Evolutionary conservation across 2,888 invertebrate genomes (phyloP).

Genomic region (Drosophila acutilabella): DNA sequence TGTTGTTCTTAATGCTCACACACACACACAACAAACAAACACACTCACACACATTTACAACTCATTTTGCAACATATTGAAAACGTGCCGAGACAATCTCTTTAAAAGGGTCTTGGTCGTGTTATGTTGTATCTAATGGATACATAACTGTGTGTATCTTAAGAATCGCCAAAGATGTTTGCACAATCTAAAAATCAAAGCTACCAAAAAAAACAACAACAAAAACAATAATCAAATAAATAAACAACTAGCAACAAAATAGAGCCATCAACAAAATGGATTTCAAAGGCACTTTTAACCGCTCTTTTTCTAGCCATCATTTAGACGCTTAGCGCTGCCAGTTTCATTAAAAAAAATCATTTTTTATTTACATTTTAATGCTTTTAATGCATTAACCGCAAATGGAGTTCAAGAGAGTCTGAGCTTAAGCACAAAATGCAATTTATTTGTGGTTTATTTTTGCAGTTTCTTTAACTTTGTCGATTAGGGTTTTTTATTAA

Average conservation of each 20-base stretch:
- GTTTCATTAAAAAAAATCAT: conserved; percentile 20
- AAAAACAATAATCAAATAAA: conserved; percentile 33
- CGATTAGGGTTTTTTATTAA: conserved; percentile 34
- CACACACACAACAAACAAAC: conserved; percentile 25
- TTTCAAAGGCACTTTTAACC: conserved; percentile 32
- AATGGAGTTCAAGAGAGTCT: conserved; percentile 64
- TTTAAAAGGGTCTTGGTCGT: conserved; percentile 68
- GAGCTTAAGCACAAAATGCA: conserved; percentile 35
- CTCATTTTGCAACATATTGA: conserved; percentile 71
- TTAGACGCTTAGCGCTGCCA: conserved; percentile 10
- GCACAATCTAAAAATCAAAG: conserved; percentile 36
- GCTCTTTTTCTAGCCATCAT: conserved; percentile 22
- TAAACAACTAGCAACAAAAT: conserved; percentile 23
- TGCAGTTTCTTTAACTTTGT: conserved; percentile 18
- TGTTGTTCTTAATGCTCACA: conserved; percentile 28
- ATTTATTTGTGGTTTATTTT: conserved; percentile 66
- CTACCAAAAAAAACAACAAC: conserved; percentile 1
- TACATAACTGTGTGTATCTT: conserved; percentile 28
- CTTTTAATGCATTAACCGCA: conserved; percentile 44
- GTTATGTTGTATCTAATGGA: conserved; percentile 37
- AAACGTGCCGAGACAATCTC: conserved; percentile 74
- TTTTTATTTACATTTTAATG: conserved; percentile 47
- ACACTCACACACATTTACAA: conserved; percentile 39
- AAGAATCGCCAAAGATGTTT: conserved; percentile 62
- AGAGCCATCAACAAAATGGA: conserved; percentile 55